Conservation (phyloP, 2,113 vertebrate genomes). For the Lycaon pictus region DNA sequence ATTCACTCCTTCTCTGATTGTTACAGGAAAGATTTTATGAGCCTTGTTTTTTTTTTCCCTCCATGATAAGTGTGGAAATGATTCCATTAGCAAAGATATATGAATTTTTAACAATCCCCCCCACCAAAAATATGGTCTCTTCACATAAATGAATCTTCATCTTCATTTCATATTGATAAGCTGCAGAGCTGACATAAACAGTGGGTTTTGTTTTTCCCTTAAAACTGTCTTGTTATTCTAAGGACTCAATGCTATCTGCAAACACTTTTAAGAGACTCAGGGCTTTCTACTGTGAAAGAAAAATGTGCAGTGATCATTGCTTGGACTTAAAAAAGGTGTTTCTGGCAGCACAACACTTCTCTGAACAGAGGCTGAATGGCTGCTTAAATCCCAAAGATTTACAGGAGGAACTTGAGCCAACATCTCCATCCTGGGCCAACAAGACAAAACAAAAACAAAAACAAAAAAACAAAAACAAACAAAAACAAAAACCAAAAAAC, state of each 20-base stretch:
- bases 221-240: conserved; percentile 44
- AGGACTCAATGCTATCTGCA: neutral
- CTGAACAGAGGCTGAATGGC: neutral
- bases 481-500: neutral
- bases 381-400: neutral
- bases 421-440: neutral
- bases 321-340: neutral
- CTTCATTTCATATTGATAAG: conserved; percentile 59
- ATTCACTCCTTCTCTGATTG: neutral
- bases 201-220: neutral
- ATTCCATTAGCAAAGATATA: conserved; percentile 50
- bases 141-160: conserved; percentile 38
- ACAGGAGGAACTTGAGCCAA: neutral
- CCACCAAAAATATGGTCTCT: neutral
- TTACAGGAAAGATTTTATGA: conserved; percentile 42
- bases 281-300: neutral
- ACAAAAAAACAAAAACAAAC: neutral
- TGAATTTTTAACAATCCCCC: conserved; percentile 53
- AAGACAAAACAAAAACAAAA: neutral
- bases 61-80: conserved; percentile 13
- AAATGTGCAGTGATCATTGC: neutral
- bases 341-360: neutral
- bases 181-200: neutral
- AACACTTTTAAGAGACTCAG: neutral
- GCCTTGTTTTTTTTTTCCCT: neutral